Percentiles rank a stretch among this genome's conserved stretches.
Evolutionary conservation across 2,888 invertebrate species (phyloP).

Genomic region (Pristionchus maxplancki): DNA sequence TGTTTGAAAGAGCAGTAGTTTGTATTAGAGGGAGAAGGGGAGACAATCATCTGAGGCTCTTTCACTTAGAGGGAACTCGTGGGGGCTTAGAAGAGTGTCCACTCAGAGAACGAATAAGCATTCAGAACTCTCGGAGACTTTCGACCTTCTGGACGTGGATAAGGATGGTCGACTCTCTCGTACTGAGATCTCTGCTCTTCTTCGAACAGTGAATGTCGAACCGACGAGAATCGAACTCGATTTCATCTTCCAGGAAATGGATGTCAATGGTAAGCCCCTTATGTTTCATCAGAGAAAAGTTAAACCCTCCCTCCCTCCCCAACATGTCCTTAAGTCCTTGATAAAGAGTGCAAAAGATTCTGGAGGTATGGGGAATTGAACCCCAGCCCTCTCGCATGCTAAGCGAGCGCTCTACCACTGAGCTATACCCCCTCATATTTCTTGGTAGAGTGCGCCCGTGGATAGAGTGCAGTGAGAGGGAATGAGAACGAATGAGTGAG

Average conservation of each 20-base stretch:
- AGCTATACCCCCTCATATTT: slow-evolving; percentile 46
- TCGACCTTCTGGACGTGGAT: slow-evolving; percentile 75
- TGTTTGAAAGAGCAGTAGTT: slow-evolving; percentile 37
- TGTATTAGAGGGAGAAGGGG: neutral
- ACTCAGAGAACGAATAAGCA: slow-evolving; percentile 48
- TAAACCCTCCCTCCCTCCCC: neutral
- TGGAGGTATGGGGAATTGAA: slow-evolving; percentile 52
- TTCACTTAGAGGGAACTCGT: slow-evolving; percentile 37
- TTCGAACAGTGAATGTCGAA: slow-evolving; percentile 72
- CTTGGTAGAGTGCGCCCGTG: neutral
- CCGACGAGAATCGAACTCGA: slow-evolving; percentile 75
- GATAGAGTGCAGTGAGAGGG: slow-evolving; percentile 22
- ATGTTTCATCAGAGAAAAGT: neutral
- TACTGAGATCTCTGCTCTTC: slow-evolving; percentile 73
- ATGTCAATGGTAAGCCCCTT: slow-evolving; percentile 64
- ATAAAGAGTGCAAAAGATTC: neutral
- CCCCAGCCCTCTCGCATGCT: slow-evolving; percentile 53
- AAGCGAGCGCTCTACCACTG: slow-evolving; percentile 53
- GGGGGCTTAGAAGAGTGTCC: slow-evolving; percentile 4
- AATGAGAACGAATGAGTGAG: slow-evolving; percentile 12
- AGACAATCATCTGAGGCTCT: slow-evolving; percentile 17
- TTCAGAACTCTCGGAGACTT: slow-evolving; percentile 75
- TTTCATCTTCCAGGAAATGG: slow-evolving; percentile 76
- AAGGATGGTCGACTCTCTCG: slow-evolving; percentile 74
- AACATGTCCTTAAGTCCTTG: neutral